A percentile compares a stretch with the other conserved stretches of the same genome.
phyloP scores from a whole-genome alignment of 92 coral and sea anemone species.

The Desmophyllum pertusum region DNA sequence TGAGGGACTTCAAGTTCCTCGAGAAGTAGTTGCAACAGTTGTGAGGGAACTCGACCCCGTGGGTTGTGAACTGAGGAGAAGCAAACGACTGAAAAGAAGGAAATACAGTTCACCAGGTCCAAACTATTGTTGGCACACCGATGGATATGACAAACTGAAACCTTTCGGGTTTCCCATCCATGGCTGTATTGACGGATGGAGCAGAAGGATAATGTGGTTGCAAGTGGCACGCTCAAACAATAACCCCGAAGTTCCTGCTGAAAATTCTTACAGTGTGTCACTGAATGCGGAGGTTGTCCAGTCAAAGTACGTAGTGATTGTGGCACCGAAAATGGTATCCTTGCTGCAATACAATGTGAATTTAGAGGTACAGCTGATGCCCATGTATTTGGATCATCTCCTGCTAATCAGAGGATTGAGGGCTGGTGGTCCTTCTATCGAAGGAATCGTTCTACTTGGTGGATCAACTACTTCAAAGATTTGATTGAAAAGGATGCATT shows the following conservation, averaged over 20 bases:
- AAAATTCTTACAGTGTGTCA: background rate
- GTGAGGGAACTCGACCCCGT: slow-evolving; percentile 55
- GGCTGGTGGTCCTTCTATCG: slow-evolving; percentile 59
- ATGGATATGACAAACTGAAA: too few species aligned
- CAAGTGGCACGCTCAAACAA: too few species aligned
- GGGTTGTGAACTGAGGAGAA: slow-evolving; percentile 43
- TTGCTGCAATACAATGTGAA: too few species aligned
- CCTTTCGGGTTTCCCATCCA: too few species aligned
- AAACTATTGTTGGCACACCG: too few species aligned
- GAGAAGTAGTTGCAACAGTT: slow-evolving; percentile 37
- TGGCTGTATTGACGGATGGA: slow-evolving; percentile 57
- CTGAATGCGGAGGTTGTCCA: slow-evolving; percentile 57
- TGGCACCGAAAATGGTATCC: slow-evolving; percentile 63
- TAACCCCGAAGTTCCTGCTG: slow-evolving; percentile 13
- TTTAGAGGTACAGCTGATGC: too few species aligned
- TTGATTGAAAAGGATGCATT: slow-evolving; percentile 40
- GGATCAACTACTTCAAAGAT: slow-evolving; percentile 63
- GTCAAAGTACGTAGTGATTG: slow-evolving; percentile 52
- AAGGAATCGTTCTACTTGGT: slow-evolving; percentile 56
- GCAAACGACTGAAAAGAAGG: slow-evolving; percentile 54
- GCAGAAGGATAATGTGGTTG: slow-evolving; percentile 53
- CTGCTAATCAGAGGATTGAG: slow-evolving; percentile 58
- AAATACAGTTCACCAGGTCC: slow-evolving; percentile 34
- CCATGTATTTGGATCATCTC: slow-evolving; percentile 54
- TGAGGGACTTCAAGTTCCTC: slow-evolving; percentile 58